Base-by-base conservation (phyloP, 2,888 invertebrate genomes). In the Lissocephala sabroskyi region DNA sequence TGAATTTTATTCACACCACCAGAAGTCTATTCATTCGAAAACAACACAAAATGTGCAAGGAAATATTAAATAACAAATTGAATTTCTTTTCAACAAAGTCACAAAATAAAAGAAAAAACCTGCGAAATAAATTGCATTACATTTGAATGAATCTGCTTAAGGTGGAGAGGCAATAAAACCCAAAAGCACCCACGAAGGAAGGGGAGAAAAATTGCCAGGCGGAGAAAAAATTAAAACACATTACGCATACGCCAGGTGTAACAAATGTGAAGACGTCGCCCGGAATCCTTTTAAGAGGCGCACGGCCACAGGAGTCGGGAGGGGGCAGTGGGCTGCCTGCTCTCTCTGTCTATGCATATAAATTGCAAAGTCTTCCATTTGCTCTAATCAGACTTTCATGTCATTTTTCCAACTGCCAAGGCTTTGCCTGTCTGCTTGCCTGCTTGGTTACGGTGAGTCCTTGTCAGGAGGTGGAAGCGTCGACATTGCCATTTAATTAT, bases 221-320 rank as follows among this genome's bases (percentile, higher is more conserved):
- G n/a, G n/a, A 18, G 10, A 23, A 42, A 54, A 65, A 53, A 65
- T 71, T 54, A 61, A 45, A 59, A 56, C 53, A 63, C 64, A 65
- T 71, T 71, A 68, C 65, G 62, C 62, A 71, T 71, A 68, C 68
- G 68, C 49, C 71, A 65, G 71, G 71, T 70, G 68, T 59, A 59
- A 55, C 58, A 71, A 71, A 68, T 71, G 68, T 17, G 28, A 42
- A 56, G 51, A 45, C 51, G n/a, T n/a, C n/a, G n/a, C n/a, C n/a
- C n/a, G n/a, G n/a, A n/a, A 30, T 52, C 47, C 48, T 32, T 37
- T 42, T 46, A 50, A 43, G 10, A 19, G 26, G 11, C 26, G 18
- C n/a, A n/a, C n/a, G n/a, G n/a, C n/a, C n/a, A n/a, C n/a, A n/a
- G 23, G 23, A 23, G 23, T 5, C 3, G 3, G 23, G 3, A 7